Conservation (phyloP, 2,888 invertebrate genomes). For the Linnaemya tessellans region DNA sequence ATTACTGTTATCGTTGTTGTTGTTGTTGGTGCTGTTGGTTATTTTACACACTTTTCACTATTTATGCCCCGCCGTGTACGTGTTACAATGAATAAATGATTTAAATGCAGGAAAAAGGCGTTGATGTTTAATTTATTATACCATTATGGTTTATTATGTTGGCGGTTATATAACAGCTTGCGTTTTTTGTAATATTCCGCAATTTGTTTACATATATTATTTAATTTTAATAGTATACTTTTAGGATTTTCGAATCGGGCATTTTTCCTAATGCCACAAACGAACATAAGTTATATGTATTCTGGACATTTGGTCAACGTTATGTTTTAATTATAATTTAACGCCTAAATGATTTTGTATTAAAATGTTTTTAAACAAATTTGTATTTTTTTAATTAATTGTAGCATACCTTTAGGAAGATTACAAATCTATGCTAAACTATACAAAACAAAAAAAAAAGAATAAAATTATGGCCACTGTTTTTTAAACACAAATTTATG, state of each 20-base stretch:
- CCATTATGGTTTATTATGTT: conserved; percentile 66
- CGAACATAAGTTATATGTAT: conserved; percentile 17
- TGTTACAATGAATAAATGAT: conserved; percentile 63
- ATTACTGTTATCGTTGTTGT: not conserved
- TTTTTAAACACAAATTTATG: too few relatives aligned
- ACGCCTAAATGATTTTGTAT: conserved; percentile 15
- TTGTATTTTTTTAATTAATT: not conserved
- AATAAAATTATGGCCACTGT: too few relatives aligned
- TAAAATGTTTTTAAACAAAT: not conserved
- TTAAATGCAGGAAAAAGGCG: conserved; percentile 70
- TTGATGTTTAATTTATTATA: conserved; percentile 72
- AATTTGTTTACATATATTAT: conserved; percentile 34
- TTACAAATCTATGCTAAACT: not conserved
- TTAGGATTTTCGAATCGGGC: conserved; percentile 40
- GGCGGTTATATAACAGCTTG: conserved; percentile 16
- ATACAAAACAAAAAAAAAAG: not conserved
- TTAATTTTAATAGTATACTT: conserved; percentile 55
- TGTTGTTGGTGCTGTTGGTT: conserved; percentile 28
- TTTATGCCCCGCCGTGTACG: conserved; percentile 25
- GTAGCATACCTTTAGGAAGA: conserved; percentile 31
- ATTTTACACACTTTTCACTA: conserved; percentile 40
- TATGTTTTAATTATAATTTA: conserved; percentile 54
- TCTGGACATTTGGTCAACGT: conserved; percentile 15
- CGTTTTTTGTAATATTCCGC: not conserved
- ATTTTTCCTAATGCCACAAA: conserved; percentile 10